phyloP scores from a whole-genome alignment of 2,797 vertebrate species.

The Urophycis tenuis region DNA sequence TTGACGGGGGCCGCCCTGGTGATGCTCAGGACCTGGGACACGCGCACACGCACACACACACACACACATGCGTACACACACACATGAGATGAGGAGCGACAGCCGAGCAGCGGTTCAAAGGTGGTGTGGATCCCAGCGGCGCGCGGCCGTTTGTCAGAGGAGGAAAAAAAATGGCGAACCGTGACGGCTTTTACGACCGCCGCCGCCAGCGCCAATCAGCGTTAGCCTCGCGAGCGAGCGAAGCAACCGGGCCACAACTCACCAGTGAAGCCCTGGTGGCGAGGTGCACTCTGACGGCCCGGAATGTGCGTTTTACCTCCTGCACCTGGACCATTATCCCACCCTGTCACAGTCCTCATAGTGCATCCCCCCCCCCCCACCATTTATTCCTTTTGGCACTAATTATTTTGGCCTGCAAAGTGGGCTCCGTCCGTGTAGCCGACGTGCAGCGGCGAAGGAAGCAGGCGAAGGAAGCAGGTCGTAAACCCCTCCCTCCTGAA shows the following conservation, averaged over 20 bases:
- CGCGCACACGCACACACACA: neutral
- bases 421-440: neutral
- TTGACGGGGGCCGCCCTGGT: slow-evolving; percentile 59
- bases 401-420: neutral
- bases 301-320: neutral
- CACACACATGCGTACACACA: neutral
- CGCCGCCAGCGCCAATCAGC: neutral
- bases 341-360: neutral
- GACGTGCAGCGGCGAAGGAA: neutral
- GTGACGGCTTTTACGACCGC: neutral
- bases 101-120: neutral
- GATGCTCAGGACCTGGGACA: slow-evolving; percentile 73
- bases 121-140: neutral
- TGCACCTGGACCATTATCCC: neutral
- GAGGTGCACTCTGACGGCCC: neutral
- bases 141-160: too few relatives aligned
- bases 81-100: neutral
- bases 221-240: neutral
- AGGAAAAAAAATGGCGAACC: neutral
- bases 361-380: neutral
- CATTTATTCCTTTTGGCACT: neutral
- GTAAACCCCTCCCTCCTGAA: neutral
- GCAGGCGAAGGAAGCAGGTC: slow-evolving; percentile 22
- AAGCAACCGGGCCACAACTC: neutral
- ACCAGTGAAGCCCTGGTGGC: neutral